Conservation (phyloP, 2,113 vertebrate species). For the Nymphicus hollandicus region DNA sequence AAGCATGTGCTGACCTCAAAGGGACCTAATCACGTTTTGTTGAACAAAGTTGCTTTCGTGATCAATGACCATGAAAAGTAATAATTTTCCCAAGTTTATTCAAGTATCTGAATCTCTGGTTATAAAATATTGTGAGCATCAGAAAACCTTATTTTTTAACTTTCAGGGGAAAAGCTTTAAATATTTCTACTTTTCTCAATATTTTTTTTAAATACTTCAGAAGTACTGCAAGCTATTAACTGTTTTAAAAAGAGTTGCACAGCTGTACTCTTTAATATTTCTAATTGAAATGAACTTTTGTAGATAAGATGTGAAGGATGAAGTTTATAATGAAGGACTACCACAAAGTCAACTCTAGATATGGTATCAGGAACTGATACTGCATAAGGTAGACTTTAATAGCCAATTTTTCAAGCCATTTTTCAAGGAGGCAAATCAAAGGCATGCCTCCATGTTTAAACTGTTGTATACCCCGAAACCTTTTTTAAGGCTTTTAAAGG, state of each 20-base stretch:
- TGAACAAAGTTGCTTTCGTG: background rate
- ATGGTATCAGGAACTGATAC: background rate
- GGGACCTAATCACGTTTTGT: background rate
- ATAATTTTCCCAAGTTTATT: background rate
- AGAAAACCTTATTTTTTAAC: background rate
- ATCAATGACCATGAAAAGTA: background rate
- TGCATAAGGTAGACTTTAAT: slow-evolving; percentile 21
- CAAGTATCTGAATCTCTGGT: background rate
- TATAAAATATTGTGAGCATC: background rate
- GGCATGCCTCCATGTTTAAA: background rate
- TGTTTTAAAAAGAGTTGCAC: background rate
- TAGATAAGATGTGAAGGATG: background rate
- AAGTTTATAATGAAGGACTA: background rate
- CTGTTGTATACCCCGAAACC: background rate
- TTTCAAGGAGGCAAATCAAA: slow-evolving; percentile 39
- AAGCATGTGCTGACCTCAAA: slow-evolving; percentile 20
- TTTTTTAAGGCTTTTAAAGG: background rate
- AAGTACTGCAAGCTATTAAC: background rate
- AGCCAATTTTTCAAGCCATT: slow-evolving; percentile 18
- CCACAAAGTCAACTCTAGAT: background rate
- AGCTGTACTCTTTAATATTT: background rate
- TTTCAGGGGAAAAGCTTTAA: background rate
- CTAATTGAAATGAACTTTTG: slow-evolving; percentile 1
- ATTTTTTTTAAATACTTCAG: background rate
- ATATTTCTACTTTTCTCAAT: background rate